Base-by-base conservation (phyloP, 2,797 vertebrate species). In the Hipposideros larvatus region DNA sequence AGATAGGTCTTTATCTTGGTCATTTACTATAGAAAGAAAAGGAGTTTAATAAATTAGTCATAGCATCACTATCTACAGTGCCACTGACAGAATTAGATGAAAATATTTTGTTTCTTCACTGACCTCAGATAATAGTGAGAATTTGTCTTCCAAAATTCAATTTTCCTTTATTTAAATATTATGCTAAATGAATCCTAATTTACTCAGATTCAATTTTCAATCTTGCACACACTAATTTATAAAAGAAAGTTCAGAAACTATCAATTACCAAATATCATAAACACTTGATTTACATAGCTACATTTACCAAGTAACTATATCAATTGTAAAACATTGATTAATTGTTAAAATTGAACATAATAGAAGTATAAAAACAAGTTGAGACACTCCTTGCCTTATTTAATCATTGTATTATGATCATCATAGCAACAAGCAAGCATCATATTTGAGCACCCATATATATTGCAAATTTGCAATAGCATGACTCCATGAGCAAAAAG, bases 241-340 rank as follows among this genome's bases (percentile, higher is more conserved):
- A 21, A 79, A 78, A 84, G 51, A 86, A 94, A 90, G 10, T 75
- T 79, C 0, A 11, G 2, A 70, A 51, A 80, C 8, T 63, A 21
- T 46, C 88, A 48, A 51, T 70, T 83, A 21, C 2, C 91, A 82
- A 73, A 86, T 1, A 79, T 37, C 11, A 34, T 51, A 63, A 51
- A 13, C 19, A 78, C 79, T 75, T 92, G 16, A 78, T 82, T 88
- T 92, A 66, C 8, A 65, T 51, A 87, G 55, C 53, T 96, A 24
- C 1, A 41, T 46, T 82, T 86, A 53, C 11, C 41, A 61, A 21
- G 14, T 75, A 63, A 37, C 34, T 57, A 43, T 18, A 16, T n/a
- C 66, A 87, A 55, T 31, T 85, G 4, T 77, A 61, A 95, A 96
- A 51, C 34, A 61, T 34, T 55, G 0, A 21, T 92, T 89, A 18